Conservation (phyloP, 2,113 vertebrate genomes). For the Neodon shergylaensis region DNA sequence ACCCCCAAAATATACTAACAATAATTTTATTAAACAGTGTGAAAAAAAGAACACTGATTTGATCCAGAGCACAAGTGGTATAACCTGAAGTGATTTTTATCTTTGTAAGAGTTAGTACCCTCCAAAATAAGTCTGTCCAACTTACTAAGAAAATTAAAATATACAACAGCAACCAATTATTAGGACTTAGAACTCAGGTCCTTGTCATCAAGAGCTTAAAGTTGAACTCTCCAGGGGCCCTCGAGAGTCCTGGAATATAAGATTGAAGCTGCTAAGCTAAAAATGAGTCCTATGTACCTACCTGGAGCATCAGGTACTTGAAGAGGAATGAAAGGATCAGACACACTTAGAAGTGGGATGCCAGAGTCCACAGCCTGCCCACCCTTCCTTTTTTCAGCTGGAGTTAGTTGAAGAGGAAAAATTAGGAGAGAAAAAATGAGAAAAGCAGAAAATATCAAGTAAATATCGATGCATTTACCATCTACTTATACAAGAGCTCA, state of each 20-base stretch:
- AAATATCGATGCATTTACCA: constrained; percentile 53
- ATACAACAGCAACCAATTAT: neutral
- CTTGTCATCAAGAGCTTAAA: constrained; percentile 26
- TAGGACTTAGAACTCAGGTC: neutral
- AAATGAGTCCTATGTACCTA: constrained; percentile 79
- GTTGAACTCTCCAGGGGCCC: constrained; percentile 16
- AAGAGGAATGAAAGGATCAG: constrained; percentile 92
- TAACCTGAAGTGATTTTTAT: neutral
- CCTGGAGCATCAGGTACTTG: constrained; percentile 91
- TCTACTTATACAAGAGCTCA: constrained; percentile 37
- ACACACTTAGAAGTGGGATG: constrained; percentile 88
- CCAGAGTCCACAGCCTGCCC: constrained; percentile 87
- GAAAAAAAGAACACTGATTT: neutral
- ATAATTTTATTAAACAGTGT: neutral
- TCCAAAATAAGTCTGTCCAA: constrained; percentile 22
- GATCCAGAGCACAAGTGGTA: neutral
- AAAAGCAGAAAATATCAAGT: constrained; percentile 74
- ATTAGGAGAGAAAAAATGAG: constrained; percentile 65
- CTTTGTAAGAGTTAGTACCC: neutral
- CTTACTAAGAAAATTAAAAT: constrained; percentile 33
- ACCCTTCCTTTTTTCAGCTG: constrained; percentile 90
- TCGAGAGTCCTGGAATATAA: neutral
- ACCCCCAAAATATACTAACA: neutral
- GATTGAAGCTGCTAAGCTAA: constrained; percentile 25
- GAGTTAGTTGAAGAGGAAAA: constrained; percentile 66